These are phyloP conservation scores for Tadarida brasiliensis DNA, from an alignment of 2,797 vertebrate species.

Conservation along the genomic window DNA sequence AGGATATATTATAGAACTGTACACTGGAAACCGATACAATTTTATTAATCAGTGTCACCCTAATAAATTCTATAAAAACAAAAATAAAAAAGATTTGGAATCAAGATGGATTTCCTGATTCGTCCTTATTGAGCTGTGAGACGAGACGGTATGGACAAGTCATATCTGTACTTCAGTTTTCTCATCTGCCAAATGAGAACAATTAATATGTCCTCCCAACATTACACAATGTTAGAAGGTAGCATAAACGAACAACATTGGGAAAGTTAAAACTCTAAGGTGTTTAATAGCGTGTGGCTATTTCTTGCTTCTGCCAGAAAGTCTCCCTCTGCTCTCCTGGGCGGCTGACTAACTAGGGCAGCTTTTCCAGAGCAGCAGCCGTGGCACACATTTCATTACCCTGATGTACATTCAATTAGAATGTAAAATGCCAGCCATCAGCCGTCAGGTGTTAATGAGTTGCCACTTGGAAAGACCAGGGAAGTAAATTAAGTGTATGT, in stretches of 20 bases:
- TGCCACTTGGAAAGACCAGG: conserved; percentile 40
- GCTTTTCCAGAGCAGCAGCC: conserved; percentile 31
- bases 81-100: neutral
- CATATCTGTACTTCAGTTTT: neutral
- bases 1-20: neutral
- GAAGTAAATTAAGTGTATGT: neutral
- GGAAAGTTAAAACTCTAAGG: conserved; percentile 18
- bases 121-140: neutral
- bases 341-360: conserved; percentile 35
- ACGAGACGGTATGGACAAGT: neutral
- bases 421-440: neutral
- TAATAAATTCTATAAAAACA: neutral
- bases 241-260: neutral
- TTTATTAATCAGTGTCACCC: neutral
- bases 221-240: neutral
- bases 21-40: neutral
- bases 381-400: conserved; percentile 3
- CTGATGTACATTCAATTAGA: neutral
- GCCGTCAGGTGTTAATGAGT: conserved; percentile 53
- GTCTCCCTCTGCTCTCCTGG: neutral
- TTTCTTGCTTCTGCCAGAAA: conserved; percentile 23
- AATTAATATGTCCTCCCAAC: neutral
- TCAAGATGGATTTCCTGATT: neutral
- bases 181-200: neutral
- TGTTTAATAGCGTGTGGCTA: neutral